Evolutionary conservation across 1,140 invertebrate species (phyloP).

Genomic region (Reticulitermes speratus): DNA sequence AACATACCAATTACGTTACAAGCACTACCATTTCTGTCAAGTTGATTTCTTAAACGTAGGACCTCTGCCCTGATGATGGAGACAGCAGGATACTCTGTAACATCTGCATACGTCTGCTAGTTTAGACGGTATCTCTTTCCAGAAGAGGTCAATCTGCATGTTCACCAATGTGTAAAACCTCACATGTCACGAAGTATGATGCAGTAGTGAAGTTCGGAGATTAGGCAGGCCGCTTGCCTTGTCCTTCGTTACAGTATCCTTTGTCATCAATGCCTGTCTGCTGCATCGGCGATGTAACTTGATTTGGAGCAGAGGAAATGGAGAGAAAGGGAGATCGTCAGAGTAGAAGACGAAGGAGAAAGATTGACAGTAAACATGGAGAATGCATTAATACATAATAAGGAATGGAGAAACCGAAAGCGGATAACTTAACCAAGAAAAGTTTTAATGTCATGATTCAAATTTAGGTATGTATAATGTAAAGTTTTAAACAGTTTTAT

Average conservation of each 20-base stretch:
- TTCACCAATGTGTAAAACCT: no score
- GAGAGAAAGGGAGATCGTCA: not conserved
- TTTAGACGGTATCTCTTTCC: no score
- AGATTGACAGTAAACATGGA: conserved; percentile 11
- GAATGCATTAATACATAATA: conserved; percentile 10
- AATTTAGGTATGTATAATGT: not conserved
- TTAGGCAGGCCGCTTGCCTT: not conserved
- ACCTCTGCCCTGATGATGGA: no score
- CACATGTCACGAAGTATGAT: no score
- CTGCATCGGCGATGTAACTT: conserved; percentile 5
- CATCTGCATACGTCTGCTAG: no score
- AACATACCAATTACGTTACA: no score
- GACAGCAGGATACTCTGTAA: no score
- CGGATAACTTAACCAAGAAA: not conserved
- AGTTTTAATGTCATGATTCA: not conserved
- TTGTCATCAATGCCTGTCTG: not conserved
- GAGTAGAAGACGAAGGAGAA: not conserved
- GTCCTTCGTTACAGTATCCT: not conserved
- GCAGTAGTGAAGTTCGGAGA: no score
- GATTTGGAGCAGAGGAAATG: not conserved
- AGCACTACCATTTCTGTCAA: no score
- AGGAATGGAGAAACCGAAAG: not conserved
- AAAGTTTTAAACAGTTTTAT: not conserved
- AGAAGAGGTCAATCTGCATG: no score
- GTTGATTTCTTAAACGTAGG: no score